phyloP scores from a whole-genome alignment of 2,888 invertebrate genomes.

The Amaurobius ferox region DNA sequence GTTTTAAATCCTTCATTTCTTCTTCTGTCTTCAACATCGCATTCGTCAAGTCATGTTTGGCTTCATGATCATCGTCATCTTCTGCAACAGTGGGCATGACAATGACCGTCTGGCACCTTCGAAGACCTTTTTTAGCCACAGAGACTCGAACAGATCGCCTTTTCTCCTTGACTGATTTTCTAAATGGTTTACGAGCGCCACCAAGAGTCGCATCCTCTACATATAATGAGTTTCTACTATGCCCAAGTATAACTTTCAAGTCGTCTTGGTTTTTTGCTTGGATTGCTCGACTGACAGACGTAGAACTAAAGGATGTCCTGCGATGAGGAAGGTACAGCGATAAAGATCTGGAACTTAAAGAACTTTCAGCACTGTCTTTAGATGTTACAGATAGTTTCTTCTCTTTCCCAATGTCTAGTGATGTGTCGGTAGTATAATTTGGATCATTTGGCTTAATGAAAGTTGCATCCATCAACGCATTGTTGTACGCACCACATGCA shows the following conservation, averaged over 20 bases:
- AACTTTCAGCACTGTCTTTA: slow-evolving; percentile 8
- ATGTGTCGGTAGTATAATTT: neutral
- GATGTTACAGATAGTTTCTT: neutral
- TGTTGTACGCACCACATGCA: neutral
- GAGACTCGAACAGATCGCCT: slow-evolving; percentile 60
- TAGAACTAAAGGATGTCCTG: slow-evolving; percentile 53
- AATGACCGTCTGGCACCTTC: slow-evolving; percentile 62
- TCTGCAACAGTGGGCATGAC: slow-evolving; percentile 65
- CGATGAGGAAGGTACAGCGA: slow-evolving; percentile 1
- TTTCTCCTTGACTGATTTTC: slow-evolving; percentile 6
- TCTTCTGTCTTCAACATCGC: slow-evolving; percentile 20
- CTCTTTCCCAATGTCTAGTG: slow-evolving; percentile 16
- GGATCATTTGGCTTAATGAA: neutral
- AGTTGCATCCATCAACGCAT: neutral
- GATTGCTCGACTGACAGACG: slow-evolving; percentile 45
- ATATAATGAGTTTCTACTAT: neutral
- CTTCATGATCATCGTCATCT: slow-evolving; percentile 43
- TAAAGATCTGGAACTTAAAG: slow-evolving; percentile 11
- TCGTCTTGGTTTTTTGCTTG: slow-evolving; percentile 50
- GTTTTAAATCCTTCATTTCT: slow-evolving; percentile 55
- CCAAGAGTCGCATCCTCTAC: neutral
- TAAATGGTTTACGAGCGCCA: neutral
- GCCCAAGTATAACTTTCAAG: slow-evolving; percentile 27
- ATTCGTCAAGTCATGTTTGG: neutral
- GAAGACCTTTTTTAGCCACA: slow-evolving; percentile 37